Evolutionary conservation across 2,888 invertebrate genomes (phyloP), one percentile per base, ranked within the genome.

Genomic region (Margaritifera margaritifera): DNA sequence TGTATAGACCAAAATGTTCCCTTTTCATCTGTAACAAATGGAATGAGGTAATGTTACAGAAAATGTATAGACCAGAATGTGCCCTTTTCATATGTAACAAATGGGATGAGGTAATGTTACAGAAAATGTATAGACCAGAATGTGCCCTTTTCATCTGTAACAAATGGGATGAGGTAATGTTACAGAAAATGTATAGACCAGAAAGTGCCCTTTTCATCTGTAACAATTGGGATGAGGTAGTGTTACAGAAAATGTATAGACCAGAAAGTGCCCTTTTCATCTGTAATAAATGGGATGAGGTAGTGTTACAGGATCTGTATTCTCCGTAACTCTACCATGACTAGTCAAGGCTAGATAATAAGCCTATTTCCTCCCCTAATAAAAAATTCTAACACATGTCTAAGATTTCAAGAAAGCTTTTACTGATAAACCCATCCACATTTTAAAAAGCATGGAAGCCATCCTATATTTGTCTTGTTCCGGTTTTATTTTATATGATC

Each of bases 281-380:
- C 52, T 84, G 83, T 57, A 85, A 85, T 67, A 82, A 84, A 59
- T 85, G 85, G 85, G 85, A 85, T 69, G 78, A 78, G 76, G 82
- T 82, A 76, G 24, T 64, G 42, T 42, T 42, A 42, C 15, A 42
- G 15, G 42, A 42, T 31, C 31, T 31, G 31, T 31, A 31, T 42
- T 42, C 11, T 42, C 11, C 11, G 15, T 42, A 42, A 42, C 42
- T 42, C 42, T 42, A 42, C 1, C 15, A 15, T 2, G 2, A 42
- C 15, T 2, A 42, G 42, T 42, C 42, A 2, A 42, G 42, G 42
- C 42, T 42, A 11, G 11, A 42, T 42, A 42, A 42, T 15, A 42
- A 42, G 3, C 42, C 11, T 15, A 42, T 42, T 42, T 42, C 42
- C 2, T 42, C 42, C 15, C 2, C 3, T 11, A 11, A 15, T 15